Percentiles rank a stretch among this genome's conserved stretches.
Evolutionary conservation across 2,888 invertebrate genomes (phyloP).

Genomic region (Euproctis similis): DNA sequence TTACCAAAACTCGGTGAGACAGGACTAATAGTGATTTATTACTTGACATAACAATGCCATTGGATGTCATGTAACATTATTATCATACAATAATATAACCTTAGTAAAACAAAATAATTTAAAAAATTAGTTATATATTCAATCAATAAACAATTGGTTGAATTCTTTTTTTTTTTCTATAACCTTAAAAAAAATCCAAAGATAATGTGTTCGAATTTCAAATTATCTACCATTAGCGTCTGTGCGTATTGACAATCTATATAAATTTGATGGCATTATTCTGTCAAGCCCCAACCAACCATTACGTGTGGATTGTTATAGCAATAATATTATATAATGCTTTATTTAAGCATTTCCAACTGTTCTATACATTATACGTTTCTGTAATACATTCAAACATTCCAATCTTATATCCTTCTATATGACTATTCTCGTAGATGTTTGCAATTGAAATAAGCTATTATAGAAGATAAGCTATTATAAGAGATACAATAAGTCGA

Average conservation of each 20-base stretch:
- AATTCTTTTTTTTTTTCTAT: too few relatives aligned
- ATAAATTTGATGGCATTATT: slow-evolving; percentile 51
- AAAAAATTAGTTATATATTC: too few relatives aligned
- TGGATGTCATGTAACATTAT: too few relatives aligned
- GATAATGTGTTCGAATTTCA: background rate
- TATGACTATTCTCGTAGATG: background rate
- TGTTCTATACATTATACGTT: slow-evolving; percentile 38
- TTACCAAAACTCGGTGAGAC: slow-evolving; percentile 36
- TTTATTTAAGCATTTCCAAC: slow-evolving; percentile 27
- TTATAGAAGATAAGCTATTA: too few relatives aligned
- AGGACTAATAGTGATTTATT: slow-evolving; percentile 53
- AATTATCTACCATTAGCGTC: slow-evolving; percentile 22
- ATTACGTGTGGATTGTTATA: slow-evolving; percentile 30
- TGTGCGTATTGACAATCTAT: slow-evolving; percentile 35
- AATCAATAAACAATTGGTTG: too few relatives aligned
- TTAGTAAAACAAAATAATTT: too few relatives aligned
- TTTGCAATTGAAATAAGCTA: slow-evolving; percentile 4
- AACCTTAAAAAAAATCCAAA: too few relatives aligned
- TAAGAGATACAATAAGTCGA: too few relatives aligned
- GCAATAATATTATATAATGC: slow-evolving; percentile 37
- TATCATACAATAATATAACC: too few relatives aligned
- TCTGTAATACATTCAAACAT: slow-evolving; percentile 3
- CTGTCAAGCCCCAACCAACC: slow-evolving; percentile 42
- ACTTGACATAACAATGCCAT: slow-evolving; percentile 56
- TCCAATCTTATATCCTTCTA: too few relatives aligned